Percentiles rank a stretch among this genome's conserved stretches.
Evolutionary conservation across 1,140 invertebrate genomes (phyloP).

Genomic region (Drosophila azteca): DNA sequence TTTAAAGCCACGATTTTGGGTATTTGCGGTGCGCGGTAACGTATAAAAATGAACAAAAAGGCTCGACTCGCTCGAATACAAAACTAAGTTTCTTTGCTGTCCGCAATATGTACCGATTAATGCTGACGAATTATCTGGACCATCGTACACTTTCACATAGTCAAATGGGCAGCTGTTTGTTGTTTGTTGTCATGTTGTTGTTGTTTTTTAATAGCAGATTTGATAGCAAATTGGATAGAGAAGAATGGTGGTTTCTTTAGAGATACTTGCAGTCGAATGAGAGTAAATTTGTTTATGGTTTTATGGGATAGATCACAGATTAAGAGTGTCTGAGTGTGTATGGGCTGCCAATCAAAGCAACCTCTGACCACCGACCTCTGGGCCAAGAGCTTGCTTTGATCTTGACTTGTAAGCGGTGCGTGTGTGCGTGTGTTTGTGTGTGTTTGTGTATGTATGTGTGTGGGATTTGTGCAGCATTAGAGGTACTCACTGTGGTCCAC

Average conservation of each 20-base stretch:
- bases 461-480: constrained; percentile 71
- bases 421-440: constrained; percentile 7
- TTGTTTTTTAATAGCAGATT: constrained; percentile 52
- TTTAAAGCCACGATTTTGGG: constrained; percentile 97
- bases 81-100: constrained; percentile 96
- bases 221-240: constrained; percentile 46
- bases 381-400: constrained; percentile 62
- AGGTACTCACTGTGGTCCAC: constrained; percentile 97
- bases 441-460: background rate
- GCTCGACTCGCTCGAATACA: constrained; percentile 95
- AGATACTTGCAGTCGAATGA: constrained; percentile 15
- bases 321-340: constrained; percentile 8
- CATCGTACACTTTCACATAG: constrained; percentile 98
- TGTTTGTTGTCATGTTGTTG: constrained; percentile 59
- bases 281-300: constrained; percentile 26
- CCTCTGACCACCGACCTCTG: background rate
- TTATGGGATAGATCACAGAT: constrained; percentile 22
- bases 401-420: constrained; percentile 51
- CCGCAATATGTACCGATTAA: constrained; percentile 99
- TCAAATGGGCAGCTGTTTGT: constrained; percentile 97
- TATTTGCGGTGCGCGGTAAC: constrained; percentile 93
- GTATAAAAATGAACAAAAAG: constrained; percentile 96
- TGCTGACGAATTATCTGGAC: constrained; percentile 91
- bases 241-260: constrained; percentile 39
- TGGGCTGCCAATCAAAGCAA: constrained; percentile 67